A percentile compares a stretch with the other conserved stretches of the same genome.
Conservation (phyloP, 2,888 invertebrate genomes). For the Apeira syringaria region DNA sequence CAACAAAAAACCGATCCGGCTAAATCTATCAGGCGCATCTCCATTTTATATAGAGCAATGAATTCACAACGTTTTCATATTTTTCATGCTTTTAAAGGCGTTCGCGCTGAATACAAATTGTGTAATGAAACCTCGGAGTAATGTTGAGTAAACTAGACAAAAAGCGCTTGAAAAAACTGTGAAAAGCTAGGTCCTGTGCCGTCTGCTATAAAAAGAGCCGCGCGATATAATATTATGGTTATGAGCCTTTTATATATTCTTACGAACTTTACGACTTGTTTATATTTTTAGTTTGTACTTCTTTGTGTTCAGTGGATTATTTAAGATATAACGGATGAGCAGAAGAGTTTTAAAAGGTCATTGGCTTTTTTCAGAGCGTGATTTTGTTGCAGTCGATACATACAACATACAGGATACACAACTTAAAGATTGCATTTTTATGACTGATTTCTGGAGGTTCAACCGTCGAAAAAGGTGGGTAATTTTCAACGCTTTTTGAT, state of each 20-base stretch:
- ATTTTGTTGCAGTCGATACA: too few relatives aligned
- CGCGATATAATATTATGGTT: background rate
- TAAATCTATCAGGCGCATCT: background rate
- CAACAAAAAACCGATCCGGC: constrained; percentile 3
- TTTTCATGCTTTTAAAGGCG: constrained; percentile 48
- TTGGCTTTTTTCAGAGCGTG: too few relatives aligned
- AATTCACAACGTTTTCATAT: constrained; percentile 51
- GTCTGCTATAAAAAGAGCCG: background rate
- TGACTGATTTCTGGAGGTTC: too few relatives aligned
- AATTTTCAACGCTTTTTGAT: too few relatives aligned
- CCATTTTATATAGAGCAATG: constrained; percentile 41
- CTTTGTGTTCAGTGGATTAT: too few relatives aligned
- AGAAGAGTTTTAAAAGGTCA: background rate
- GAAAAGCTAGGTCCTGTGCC: constrained; percentile 22
- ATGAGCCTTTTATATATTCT: background rate
- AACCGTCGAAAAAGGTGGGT: too few relatives aligned
- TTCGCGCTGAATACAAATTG: constrained; percentile 55
- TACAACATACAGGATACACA: too few relatives aligned
- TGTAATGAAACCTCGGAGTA: constrained; percentile 35
- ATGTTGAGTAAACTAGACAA: constrained; percentile 18
- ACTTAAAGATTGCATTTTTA: too few relatives aligned
- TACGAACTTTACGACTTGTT: too few relatives aligned
- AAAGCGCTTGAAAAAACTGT: constrained; percentile 16
- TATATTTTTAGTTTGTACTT: too few relatives aligned
- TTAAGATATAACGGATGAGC: too few relatives aligned